Conservation (phyloP, 1,140 invertebrate species). For the Achatina immaculata region DNA sequence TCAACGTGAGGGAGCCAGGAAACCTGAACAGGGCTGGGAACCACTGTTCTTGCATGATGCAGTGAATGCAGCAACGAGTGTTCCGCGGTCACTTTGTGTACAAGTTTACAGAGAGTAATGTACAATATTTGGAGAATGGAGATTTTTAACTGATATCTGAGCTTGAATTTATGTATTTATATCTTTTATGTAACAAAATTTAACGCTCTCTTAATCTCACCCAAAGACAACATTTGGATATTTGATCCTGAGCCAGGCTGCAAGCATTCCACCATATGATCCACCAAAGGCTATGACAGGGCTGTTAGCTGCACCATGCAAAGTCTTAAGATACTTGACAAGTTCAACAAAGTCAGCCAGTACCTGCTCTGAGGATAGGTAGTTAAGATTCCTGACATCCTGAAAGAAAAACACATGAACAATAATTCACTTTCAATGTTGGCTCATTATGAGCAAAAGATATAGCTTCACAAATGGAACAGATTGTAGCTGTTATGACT, state of each 20-base stretch:
- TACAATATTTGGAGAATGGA: neutral
- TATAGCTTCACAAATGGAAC: neutral
- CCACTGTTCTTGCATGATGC: too few species aligned
- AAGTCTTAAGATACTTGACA: slow-evolving; percentile 78
- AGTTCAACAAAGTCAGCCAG: slow-evolving; percentile 92
- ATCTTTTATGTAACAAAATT: neutral
- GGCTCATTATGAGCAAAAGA: neutral
- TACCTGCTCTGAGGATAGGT: slow-evolving; percentile 91
- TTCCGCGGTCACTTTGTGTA: too few species aligned
- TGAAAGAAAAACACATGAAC: slow-evolving; percentile 54
- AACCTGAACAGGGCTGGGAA: too few species aligned
- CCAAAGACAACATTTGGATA: slow-evolving; percentile 87
- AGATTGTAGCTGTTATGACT: too few species aligned
- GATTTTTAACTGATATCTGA: neutral
- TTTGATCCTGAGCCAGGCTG: slow-evolving; percentile 95
- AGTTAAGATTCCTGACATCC: slow-evolving; percentile 82
- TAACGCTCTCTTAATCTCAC: slow-evolving; percentile 46
- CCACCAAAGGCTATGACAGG: slow-evolving; percentile 94
- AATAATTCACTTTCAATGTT: neutral
- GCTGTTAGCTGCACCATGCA: slow-evolving; percentile 69
- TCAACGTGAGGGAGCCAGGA: too few species aligned
- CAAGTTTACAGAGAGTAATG: neutral
- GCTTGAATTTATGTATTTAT: neutral
- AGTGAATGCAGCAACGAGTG: too few species aligned
- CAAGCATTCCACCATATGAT: slow-evolving; percentile 94